These are phyloP conservation scores for Acleris literana DNA, from an alignment of 2,888 invertebrate genomes.

Conservation along the genomic window DNA sequence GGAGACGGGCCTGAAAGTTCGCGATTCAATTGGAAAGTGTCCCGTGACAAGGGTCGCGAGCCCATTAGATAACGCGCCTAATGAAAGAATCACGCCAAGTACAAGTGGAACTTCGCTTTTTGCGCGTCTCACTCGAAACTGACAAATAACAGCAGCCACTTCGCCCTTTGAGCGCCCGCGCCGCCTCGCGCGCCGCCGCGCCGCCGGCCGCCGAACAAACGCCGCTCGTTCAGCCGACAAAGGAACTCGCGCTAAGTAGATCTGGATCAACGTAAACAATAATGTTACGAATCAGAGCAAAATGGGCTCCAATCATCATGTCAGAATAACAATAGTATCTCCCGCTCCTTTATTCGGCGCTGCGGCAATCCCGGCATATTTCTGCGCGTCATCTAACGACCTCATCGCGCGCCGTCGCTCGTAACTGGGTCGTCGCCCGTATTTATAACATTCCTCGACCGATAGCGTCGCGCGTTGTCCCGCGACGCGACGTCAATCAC, in stretches of 20 bases:
- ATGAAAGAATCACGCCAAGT: constrained; percentile 28
- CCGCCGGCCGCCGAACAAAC: background rate
- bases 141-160: constrained; percentile 9
- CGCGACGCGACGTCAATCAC: background rate
- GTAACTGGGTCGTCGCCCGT: constrained; percentile 13
- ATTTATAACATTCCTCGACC: constrained; percentile 5
- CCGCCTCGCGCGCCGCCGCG: background rate
- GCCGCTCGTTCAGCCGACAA: background rate
- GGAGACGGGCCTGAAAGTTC: constrained; percentile 17
- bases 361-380: constrained; percentile 23
- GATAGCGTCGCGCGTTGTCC: constrained; percentile 4
- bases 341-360: constrained; percentile 13
- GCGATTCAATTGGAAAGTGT: constrained; percentile 30
- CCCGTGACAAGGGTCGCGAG: constrained; percentile 30
- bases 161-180: background rate
- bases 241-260: background rate
- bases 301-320: constrained; percentile 21
- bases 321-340: constrained; percentile 22
- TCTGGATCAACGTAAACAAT: constrained; percentile 17
- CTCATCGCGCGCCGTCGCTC: background rate
- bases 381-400: constrained; percentile 30
- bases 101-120: constrained; percentile 15
- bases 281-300: constrained; percentile 13
- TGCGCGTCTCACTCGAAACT: constrained; percentile 1
- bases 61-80: constrained; percentile 30